phyloP scores from a whole-genome alignment of 2,888 invertebrate genomes.

The Pinctada fucata region DNA sequence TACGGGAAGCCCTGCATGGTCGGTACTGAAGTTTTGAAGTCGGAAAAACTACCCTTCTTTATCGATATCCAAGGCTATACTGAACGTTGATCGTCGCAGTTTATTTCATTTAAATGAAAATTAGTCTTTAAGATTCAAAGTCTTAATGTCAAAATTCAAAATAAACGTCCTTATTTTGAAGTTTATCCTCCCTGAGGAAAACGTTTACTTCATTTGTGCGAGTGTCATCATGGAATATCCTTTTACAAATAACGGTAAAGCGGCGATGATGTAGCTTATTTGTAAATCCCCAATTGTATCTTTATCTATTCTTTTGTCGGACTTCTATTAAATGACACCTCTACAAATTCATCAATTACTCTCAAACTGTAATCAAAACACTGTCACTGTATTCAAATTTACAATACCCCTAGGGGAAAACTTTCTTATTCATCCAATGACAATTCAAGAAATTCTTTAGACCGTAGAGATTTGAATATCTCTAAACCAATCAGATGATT shows the following conservation, averaged over 20 bases:
- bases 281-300: conserved; percentile 9
- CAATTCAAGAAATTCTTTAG: conserved; percentile 23
- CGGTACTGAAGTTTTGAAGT: too few relatives aligned
- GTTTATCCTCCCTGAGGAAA: too few relatives aligned
- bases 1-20: conserved; percentile 35
- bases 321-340: conserved; percentile 5
- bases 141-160: too few relatives aligned
- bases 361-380: conserved; percentile 17
- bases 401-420: conserved; percentile 11
- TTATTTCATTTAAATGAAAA: too few relatives aligned
- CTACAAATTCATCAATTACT: conserved; percentile 19
- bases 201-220: not conserved
- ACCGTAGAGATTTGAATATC: conserved; percentile 15
- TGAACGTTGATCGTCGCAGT: too few relatives aligned
- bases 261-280: not conserved
- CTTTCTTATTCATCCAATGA: conserved; percentile 15
- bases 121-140: too few relatives aligned
- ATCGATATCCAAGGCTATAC: too few relatives aligned
- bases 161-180: too few relatives aligned
- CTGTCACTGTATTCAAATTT: conserved; percentile 14
- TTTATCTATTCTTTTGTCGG: conserved; percentile 12
- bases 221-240: not conserved
- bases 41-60: too few relatives aligned
- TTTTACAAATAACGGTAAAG: not conserved
- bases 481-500: conserved; percentile 6